Conservation (phyloP, 2,888 invertebrate species). For the Sarcophaga carnaria region DNA sequence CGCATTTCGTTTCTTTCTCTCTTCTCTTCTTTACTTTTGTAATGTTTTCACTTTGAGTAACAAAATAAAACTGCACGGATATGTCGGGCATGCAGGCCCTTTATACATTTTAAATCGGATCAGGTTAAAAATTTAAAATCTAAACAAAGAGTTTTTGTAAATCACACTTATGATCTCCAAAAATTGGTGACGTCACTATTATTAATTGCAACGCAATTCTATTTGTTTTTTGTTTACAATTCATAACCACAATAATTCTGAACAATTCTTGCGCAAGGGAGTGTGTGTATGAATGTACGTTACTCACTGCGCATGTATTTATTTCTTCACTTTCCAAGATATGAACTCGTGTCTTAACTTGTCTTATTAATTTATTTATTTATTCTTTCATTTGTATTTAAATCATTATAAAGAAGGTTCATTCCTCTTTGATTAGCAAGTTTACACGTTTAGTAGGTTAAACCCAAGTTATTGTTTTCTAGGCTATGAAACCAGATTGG, state of each 20-base stretch:
- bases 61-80: conserved; percentile 5
- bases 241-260: neutral
- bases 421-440: too few relatives aligned
- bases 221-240: neutral
- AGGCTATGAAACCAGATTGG: too few relatives aligned
- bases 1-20: conserved; percentile 22
- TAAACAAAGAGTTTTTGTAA: conserved; percentile 19
- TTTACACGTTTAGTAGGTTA: too few relatives aligned
- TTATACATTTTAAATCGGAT: conserved; percentile 17
- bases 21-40: neutral
- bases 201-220: conserved; percentile 28
- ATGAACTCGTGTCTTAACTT: conserved; percentile 29
- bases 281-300: neutral
- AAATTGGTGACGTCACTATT: conserved; percentile 14
- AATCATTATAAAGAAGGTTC: too few relatives aligned
- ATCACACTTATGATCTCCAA: conserved; percentile 1
- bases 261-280: neutral
- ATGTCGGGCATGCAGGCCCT: conserved; percentile 1
- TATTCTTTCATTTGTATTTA: too few relatives aligned
- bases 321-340: conserved; percentile 17
- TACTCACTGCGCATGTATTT: neutral
- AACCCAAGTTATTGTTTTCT: too few relatives aligned
- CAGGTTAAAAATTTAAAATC: conserved; percentile 6
- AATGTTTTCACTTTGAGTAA: conserved; percentile 14
- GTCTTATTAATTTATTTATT: conserved; percentile 4